Percentiles rank a stretch among this genome's conserved stretches.
phyloP scores from a whole-genome alignment of 2,888 invertebrate genomes.

The Pelosia muscerda region DNA sequence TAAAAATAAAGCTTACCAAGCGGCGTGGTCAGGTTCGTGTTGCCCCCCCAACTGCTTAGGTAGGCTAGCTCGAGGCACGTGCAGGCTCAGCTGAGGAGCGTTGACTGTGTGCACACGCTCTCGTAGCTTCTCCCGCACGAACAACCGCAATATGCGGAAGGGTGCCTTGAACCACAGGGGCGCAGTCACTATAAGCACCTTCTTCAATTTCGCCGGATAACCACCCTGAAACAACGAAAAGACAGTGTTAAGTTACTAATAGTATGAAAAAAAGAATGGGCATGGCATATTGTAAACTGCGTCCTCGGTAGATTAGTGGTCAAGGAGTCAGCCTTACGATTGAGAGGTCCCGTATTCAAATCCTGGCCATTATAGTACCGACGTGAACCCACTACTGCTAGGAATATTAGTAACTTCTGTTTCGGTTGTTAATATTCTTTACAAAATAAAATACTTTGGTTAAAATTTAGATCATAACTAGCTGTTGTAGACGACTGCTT shows the following conservation, averaged over 20 bases:
- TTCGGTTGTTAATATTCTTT: too few relatives aligned
- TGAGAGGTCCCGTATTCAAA: too few relatives aligned
- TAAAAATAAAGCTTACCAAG: conserved; percentile 89
- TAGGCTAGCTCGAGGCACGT: conserved; percentile 96
- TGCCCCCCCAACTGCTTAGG: conserved; percentile 96
- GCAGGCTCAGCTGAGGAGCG: conserved; percentile 94
- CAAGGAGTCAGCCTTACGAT: too few relatives aligned
- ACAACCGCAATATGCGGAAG: conserved; percentile 97
- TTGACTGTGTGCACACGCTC: conserved; percentile 98
- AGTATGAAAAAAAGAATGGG: not conserved
- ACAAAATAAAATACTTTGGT: too few relatives aligned
- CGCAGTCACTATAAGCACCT: conserved; percentile 98
- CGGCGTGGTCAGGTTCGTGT: conserved; percentile 94
- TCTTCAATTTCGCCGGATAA: conserved; percentile 98
- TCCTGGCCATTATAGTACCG: too few relatives aligned
- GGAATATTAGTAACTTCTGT: too few relatives aligned
- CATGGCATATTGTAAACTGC: too few relatives aligned
- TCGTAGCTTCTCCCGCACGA: conserved; percentile 97
- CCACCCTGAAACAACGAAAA: conserved; percentile 91
- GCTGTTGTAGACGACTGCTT: too few relatives aligned
- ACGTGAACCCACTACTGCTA: too few relatives aligned
- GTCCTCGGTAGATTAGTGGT: too few relatives aligned
- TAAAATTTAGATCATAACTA: too few relatives aligned
- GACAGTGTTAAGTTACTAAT: not conserved
- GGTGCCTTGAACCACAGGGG: conserved; percentile 99